These are phyloP conservation scores for Rhinolophus ferrumequinum DNA, from an alignment of 2,113 vertebrate genomes.

Conservation along the genomic window DNA sequence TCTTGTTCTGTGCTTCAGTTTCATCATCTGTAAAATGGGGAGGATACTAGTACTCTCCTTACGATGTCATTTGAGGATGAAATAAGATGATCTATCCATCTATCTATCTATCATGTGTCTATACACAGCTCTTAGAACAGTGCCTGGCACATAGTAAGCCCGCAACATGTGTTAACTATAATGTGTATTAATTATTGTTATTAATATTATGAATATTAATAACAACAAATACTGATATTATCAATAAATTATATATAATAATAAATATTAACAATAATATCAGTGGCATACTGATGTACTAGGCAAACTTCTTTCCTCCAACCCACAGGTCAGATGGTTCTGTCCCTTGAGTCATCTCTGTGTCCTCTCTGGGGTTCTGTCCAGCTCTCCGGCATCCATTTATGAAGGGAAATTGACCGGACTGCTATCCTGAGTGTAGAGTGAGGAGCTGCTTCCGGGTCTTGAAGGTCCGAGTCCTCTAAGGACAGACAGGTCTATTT, in stretches of 20 bases:
- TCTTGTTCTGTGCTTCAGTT: not conserved
- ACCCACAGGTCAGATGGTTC: not conserved
- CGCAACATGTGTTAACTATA: not conserved
- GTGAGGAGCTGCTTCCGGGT: not conserved
- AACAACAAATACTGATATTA: not conserved
- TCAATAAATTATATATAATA: no score
- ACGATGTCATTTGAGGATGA: not conserved
- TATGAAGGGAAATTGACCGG: not conserved
- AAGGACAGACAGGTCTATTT: not conserved
- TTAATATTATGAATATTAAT: not conserved
- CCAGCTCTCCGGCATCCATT: not conserved
- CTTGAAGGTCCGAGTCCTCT: not conserved
- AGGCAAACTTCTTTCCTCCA: not conserved
- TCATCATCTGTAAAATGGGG: not conserved
- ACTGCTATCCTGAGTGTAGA: not conserved
- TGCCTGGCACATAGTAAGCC: not conserved
- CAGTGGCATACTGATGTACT: not conserved
- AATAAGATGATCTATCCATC: not conserved
- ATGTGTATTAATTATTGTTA: not conserved
- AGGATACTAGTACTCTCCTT: not conserved
- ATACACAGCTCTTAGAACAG: not conserved
- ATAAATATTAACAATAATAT: no score
- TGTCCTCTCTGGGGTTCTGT: not conserved
- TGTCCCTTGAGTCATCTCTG: not conserved
- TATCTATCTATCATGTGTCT: not conserved